Conservation (phyloP, 2,888 invertebrate genomes). For the Apoderus coryli region DNA sequence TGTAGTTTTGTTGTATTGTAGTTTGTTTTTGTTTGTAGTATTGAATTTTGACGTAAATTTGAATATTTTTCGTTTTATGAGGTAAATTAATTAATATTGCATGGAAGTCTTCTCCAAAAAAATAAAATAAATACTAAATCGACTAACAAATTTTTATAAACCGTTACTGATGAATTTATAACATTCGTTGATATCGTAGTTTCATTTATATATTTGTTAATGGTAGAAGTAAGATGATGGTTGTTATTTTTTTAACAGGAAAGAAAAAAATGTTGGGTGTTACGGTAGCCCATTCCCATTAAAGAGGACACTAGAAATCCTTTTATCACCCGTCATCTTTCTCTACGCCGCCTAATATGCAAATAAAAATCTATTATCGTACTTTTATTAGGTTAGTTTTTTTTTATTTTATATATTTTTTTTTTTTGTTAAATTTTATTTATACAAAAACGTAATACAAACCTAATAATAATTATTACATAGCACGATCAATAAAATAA, state of each 20-base stretch:
- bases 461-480: too few species aligned
- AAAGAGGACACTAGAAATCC: slow-evolving; percentile 61
- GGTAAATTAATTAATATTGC: too few species aligned
- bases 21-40: slow-evolving; percentile 18
- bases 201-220: slow-evolving; percentile 7
- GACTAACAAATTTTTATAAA: too few species aligned
- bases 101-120: too few species aligned
- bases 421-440: neutral
- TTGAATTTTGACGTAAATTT: slow-evolving; percentile 12
- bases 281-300: too few species aligned
- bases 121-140: too few species aligned
- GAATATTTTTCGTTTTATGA: too few species aligned
- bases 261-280: slow-evolving; percentile 50
- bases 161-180: too few species aligned
- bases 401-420: slow-evolving; percentile 17
- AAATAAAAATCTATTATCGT: too few species aligned
- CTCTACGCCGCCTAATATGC: slow-evolving; percentile 58
- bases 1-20: slow-evolving; percentile 16
- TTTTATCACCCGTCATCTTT: slow-evolving; percentile 63
- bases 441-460: too few species aligned
- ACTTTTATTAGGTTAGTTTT: slow-evolving; percentile 33
- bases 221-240: slow-evolving; percentile 34
- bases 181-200: neutral
- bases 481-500: too few species aligned
- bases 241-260: slow-evolving; percentile 35